phyloP scores from a whole-genome alignment of 2,888 invertebrate genomes.

The Stramonita haemastoma region DNA sequence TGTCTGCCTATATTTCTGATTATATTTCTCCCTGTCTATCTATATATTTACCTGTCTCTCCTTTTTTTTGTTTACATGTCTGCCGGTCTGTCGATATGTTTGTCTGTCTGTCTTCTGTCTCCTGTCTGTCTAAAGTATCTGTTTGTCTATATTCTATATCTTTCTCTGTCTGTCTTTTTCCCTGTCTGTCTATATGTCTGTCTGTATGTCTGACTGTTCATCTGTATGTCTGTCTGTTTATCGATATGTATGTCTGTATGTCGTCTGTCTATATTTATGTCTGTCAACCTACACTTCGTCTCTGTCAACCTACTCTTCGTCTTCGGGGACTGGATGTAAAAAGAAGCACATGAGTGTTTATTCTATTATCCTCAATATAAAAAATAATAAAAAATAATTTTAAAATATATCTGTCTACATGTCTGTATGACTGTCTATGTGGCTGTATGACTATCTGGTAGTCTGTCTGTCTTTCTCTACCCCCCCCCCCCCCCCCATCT shows the following conservation, averaged over 20 bases:
- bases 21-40: not conserved
- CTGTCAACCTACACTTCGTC: not conserved
- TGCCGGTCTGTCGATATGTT: not conserved
- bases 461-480: no score
- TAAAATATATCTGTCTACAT: no score
- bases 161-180: not conserved
- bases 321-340: no score
- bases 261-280: not conserved
- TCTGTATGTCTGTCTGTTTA: not conserved
- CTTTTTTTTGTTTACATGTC: not conserved
- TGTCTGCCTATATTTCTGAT: not conserved
- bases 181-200: not conserved
- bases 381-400: no score
- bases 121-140: not conserved
- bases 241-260: not conserved
- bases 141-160: not conserved
- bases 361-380: no score
- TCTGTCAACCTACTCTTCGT: no score
- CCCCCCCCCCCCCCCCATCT: no score
- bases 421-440: no score
- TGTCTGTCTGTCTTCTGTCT: not conserved
- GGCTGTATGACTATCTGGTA: no score
- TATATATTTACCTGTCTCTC: not conserved
- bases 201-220: not conserved
- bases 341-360: no score